Evolutionary conservation across 2,888 invertebrate species (phyloP), one percentile per base, ranked within the genome.

Genomic region (Nasonia oneida): DNA sequence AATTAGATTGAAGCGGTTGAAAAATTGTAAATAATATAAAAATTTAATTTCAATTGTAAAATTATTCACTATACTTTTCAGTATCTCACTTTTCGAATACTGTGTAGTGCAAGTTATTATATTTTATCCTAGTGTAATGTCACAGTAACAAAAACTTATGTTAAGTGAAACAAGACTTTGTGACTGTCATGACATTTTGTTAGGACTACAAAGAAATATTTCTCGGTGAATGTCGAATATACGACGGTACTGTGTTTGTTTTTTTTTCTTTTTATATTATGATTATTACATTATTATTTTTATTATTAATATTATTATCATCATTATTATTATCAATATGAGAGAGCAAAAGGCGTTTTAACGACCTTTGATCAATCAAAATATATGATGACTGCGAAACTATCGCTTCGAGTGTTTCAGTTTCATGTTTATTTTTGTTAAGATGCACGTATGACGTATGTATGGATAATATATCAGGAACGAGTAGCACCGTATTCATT

Each of bases 231-330:
- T 77, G 75, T 78, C 50, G 81, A 37, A 14, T 42, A 81, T 18
- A 74, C 64, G 79, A 77, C 80, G 80, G 81, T 87, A 85, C 87
- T 83, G 87, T 87, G 83, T 87, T 82, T 85, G 75, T 83, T 83
- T 85, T 85, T 23, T 70, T 85, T 81, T 50, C 15, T 71, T 67
- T 82, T 78, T 84, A 61, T 76, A 73, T 77, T 73, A 86, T 83
- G 39, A 73, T 77, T 47, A 78, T 70, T 64, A 75, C 73, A 71
- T 73, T 81, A 53, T 81, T 76, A 67, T 71, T 70, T 61, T 64
- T 39, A 77, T 61, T 70, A 71, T 67, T 75, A 61, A 64, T 74
- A 61, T 57, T 67, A 82, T 74, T 75, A 79, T 78, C 70, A 79
- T 71, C 75, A 70, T 77, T 47, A 73, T 50, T 70, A 79, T 73